These are phyloP conservation scores for Drosophila nigromelanica DNA, from an alignment of 1,140 invertebrate species.

Conservation along the genomic window DNA sequence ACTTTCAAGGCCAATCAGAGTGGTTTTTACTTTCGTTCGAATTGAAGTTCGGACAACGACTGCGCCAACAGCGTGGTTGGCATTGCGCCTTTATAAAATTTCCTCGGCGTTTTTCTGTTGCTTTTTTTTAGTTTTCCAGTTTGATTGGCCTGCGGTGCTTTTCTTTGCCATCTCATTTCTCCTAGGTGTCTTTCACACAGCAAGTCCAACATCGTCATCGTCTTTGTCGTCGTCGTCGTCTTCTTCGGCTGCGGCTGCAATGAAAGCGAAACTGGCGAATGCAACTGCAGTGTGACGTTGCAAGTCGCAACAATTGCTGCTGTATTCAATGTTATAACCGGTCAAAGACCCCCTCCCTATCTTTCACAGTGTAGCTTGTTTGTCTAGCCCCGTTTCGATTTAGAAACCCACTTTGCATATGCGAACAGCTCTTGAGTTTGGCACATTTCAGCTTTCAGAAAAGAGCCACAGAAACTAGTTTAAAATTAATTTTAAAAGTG, in stretches of 20 bases:
- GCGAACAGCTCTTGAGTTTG: constrained; percentile 44
- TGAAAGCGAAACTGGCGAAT: constrained; percentile 76
- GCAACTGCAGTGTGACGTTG: constrained; percentile 66
- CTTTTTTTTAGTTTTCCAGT: constrained; percentile 75
- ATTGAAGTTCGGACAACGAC: constrained; percentile 31
- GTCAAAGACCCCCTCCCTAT: constrained; percentile 53
- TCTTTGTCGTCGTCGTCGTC: constrained; percentile 27
- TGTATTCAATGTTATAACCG: constrained; percentile 72
- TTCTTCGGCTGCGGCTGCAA: constrained; percentile 57
- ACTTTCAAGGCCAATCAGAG: constrained; percentile 53
- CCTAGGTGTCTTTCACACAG: constrained; percentile 35
- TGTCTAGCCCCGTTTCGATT: constrained; percentile 56
- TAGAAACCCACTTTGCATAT: constrained; percentile 79
- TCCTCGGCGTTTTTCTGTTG: constrained; percentile 27
- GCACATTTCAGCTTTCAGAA: constrained; percentile 47
- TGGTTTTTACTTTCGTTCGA: constrained; percentile 67
- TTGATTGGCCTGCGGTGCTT: constrained; percentile 65
- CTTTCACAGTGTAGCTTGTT: too few species aligned
- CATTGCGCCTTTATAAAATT: constrained; percentile 79
- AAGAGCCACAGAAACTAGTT: constrained; percentile 55
- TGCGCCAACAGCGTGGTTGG: constrained; percentile 53
- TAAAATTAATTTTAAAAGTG: constrained; percentile 52
- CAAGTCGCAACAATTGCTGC: constrained; percentile 46
- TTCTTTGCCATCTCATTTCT: constrained; percentile 44
- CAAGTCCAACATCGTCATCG: constrained; percentile 21